A percentile compares a stretch with the other conserved stretches of the same genome.
Evolutionary conservation across 2,797 vertebrate genomes (phyloP).

Genomic region (Hyperoplus immaculatus): DNA sequence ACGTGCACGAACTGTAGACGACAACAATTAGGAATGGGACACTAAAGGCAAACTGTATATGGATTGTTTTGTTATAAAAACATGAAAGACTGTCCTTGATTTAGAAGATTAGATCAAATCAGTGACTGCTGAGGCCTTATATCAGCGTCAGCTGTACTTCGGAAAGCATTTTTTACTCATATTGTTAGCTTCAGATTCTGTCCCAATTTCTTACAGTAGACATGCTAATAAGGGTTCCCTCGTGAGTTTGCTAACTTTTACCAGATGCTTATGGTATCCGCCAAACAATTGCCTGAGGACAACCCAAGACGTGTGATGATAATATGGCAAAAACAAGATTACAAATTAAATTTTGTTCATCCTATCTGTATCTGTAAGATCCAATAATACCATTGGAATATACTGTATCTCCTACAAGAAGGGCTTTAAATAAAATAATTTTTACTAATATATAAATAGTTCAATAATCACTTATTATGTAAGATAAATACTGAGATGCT

Average conservation of each 20-base stretch:
- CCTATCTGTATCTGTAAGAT: neutral
- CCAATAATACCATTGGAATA: too few species aligned
- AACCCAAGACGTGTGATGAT: slow-evolving; percentile 6
- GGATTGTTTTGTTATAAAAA: neutral
- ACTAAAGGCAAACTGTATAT: neutral
- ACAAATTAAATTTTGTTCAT: slow-evolving; percentile 29
- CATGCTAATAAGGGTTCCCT: neutral
- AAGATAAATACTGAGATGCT: slow-evolving; percentile 44
- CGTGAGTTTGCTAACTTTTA: slow-evolving; percentile 33
- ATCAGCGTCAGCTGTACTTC: neutral
- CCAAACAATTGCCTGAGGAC: slow-evolving; percentile 32
- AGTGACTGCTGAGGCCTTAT: neutral
- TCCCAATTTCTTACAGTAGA: neutral
- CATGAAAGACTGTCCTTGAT: too few species aligned
- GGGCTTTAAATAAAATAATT: neutral
- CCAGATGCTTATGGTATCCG: slow-evolving; percentile 21
- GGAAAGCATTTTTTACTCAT: neutral
- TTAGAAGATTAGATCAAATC: neutral
- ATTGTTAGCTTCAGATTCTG: neutral
- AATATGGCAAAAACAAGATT: slow-evolving; percentile 1
- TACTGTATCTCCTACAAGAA: neutral
- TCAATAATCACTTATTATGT: slow-evolving; percentile 19
- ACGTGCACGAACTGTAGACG: slow-evolving; percentile 9
- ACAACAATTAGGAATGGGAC: neutral
- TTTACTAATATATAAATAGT: neutral